Conservation (phyloP, 53 echinoderm and acorn worm genomes). For the Actinopyga echinites region DNA sequence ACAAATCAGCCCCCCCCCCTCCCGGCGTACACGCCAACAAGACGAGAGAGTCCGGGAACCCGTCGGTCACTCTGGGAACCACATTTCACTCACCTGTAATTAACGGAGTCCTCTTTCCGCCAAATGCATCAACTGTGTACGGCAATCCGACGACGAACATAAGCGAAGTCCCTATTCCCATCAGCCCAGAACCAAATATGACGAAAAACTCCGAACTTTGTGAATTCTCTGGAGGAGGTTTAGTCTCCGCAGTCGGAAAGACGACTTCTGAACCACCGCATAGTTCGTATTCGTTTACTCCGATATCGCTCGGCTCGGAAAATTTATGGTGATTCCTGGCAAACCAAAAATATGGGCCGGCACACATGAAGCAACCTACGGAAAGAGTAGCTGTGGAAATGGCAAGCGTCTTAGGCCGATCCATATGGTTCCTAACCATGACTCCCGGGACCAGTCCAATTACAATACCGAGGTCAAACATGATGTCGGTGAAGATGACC, state of each 20-base stretch:
- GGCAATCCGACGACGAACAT: conserved; percentile 79
- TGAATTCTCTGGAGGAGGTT: conserved; percentile 6
- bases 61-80: no score
- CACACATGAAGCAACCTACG: conserved; percentile 67
- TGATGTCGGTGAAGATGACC: conserved; percentile 61
- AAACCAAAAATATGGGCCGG: conserved; percentile 73
- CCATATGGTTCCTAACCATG: conserved; percentile 42
- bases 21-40: no score
- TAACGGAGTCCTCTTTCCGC: conserved; percentile 44
- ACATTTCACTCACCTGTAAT: conserved; percentile 55
- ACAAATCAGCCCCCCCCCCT: no score
- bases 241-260: not conserved
- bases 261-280: not conserved
- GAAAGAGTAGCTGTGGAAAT: conserved; percentile 68
- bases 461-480: conserved; percentile 74
- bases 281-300: conserved; percentile 3
- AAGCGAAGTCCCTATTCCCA: conserved; percentile 74
- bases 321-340: conserved; percentile 16
- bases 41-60: no score
- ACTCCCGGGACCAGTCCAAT: conserved; percentile 51
- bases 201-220: conserved; percentile 51
- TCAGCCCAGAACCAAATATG: conserved; percentile 53
- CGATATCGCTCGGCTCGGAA: not conserved
- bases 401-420: conserved; percentile 64
- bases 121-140: conserved; percentile 62